Evolutionary conservation across 2,888 invertebrate genomes (phyloP), one percentile per base, ranked within the genome.

Genomic region (Aphrophora alni): DNA sequence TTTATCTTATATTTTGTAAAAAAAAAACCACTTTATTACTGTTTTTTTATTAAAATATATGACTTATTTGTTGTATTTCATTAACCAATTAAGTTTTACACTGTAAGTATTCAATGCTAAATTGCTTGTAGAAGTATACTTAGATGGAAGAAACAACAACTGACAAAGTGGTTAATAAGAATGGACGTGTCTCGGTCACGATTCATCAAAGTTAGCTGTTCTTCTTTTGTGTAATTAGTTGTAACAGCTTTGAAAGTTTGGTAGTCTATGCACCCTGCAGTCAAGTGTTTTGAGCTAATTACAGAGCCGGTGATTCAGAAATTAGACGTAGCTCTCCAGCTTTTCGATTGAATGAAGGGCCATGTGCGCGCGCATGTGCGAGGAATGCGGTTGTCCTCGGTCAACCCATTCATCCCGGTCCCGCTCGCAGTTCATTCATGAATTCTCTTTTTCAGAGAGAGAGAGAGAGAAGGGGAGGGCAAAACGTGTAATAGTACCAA

Each of bases 331-430:
- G 44, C 8, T 33, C 33, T 4, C 8, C 2, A 7, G 44, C 44
- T 14, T 7, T 14, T 59, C n/a, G 21, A 21, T n/a, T 59, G 59
- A 59, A 59, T 59, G 59, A 59, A 59, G 21, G 59, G 21, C 2
- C 59, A 12, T 17, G 59, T 59, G 59, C 59, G 59, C 59, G 59
- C 59, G 59, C 59, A 59, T 21, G 21, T 8, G 59, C 21, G 1
- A 73, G 73, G 73, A 73, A 73, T 73, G 73, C 10, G 73, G 73
- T 73, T 73, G 28, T 38, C 73, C 73, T 73, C 73, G 73, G 28
- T 71, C 28, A 71, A 71, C 28, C 71, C 71, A 28, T 28, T 71
- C 71, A 28, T 26, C 71, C 71, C 17, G 26, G 26, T 71, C 27
- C n/a, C 14, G 28, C 28, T 28, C 8, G 27, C 27, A 1, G 28